These are phyloP conservation scores for Beroe forskalii DNA, from an alignment of 37 sponge, comb jelly and placozoan species.

Conservation along the genomic window DNA sequence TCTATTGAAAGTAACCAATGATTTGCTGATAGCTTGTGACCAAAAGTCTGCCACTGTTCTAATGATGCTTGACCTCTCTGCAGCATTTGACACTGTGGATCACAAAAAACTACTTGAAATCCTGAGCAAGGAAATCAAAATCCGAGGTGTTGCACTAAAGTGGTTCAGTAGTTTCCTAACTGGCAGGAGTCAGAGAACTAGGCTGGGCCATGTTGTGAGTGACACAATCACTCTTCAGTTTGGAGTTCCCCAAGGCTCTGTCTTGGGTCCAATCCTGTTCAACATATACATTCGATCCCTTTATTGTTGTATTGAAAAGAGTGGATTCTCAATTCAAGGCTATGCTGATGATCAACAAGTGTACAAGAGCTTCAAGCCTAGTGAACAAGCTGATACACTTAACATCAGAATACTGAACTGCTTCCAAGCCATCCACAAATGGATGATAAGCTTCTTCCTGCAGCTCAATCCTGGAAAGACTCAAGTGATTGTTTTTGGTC, in stretches of 20 bases:
- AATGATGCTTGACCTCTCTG: background rate
- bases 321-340: background rate
- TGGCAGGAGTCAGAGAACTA: background rate
- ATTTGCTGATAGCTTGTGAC: background rate
- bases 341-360: background rate
- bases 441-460: background rate
- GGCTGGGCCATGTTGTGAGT: background rate
- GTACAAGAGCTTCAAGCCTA: background rate
- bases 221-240: background rate
- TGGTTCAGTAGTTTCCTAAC: background rate
- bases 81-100: background rate
- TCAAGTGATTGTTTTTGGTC: background rate
- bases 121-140: background rate
- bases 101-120: background rate
- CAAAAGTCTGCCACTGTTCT: background rate
- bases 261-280: too few species aligned
- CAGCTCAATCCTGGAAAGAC: background rate
- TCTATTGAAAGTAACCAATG: background rate
- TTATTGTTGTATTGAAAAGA: background rate
- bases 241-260: too few species aligned
- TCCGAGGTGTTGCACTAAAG: background rate
- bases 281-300: background rate
- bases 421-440: background rate
- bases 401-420: background rate
- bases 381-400: background rate